Evolutionary conservation across 2,113 vertebrate genomes (phyloP).

Genomic region (Leptobrachium ailaonicum): DNA sequence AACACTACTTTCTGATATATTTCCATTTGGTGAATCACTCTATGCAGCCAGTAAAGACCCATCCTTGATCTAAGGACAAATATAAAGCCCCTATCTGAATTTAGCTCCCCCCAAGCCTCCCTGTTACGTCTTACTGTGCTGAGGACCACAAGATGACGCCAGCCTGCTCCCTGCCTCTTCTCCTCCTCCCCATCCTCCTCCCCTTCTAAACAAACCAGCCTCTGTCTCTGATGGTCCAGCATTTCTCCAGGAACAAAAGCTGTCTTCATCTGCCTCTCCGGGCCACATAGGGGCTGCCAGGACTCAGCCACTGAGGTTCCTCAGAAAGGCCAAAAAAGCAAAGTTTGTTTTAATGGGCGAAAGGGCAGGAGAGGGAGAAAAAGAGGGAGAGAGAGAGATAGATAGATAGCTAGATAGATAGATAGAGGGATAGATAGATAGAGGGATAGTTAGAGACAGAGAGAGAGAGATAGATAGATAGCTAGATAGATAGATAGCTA

Average conservation of each 20-base stretch:
- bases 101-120: background rate
- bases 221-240: conserved; percentile 62
- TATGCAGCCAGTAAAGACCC: too few relatives aligned
- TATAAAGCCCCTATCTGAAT: conserved; percentile 9
- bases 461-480: too few relatives aligned
- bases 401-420: too few relatives aligned
- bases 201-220: conserved; percentile 59
- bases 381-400: conserved; percentile 57
- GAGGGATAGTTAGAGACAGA: too few relatives aligned
- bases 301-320: conserved; percentile 49
- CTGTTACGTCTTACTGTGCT: conserved; percentile 2
- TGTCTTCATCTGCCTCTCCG: conserved; percentile 58
- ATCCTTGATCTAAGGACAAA: too few relatives aligned
- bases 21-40: too few relatives aligned
- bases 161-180: conserved; percentile 31
- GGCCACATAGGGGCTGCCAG: conserved; percentile 68
- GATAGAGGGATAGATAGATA: too few relatives aligned
- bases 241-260: conserved; percentile 68
- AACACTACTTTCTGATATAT: too few relatives aligned
- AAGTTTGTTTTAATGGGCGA: conserved; percentile 58
- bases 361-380: conserved; percentile 49
- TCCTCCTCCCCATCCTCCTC: conserved; percentile 34
- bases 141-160: conserved; percentile 45
- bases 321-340: conserved; percentile 56
- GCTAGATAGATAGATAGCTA: too few relatives aligned